Evolutionary conservation across 2,888 invertebrate genomes (phyloP), one percentile per base, ranked within the genome.

Genomic region (Eucriotettix oculatus): DNA sequence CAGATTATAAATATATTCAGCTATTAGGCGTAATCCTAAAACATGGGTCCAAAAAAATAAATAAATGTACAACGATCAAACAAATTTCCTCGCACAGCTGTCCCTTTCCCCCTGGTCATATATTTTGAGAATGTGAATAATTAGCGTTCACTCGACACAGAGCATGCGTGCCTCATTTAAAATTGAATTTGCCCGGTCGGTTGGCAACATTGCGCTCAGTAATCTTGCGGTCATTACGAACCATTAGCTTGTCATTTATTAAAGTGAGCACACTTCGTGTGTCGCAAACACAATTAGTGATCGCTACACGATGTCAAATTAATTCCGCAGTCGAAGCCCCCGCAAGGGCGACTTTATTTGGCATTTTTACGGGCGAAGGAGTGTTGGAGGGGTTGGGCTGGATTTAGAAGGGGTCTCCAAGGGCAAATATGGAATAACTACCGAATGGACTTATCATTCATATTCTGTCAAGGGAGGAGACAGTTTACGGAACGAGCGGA

Each of bases 181-280:
- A 55, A 55, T 42, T n/a, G 40, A 55, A 55, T 55, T 55, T 55
- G 29, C 29, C 29, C 29, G 55, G 55, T 55, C 5, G 55, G 42
- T 29, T 55, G 55, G 40, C 48, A 42, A 42, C 40, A 55, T 54
- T 54, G 16, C 17, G 29, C 54, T 29, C 41, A 55, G 41, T 55
- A 55, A 55, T 55, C 55, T 55, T 55, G 55, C 41, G 55, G 55
- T 42, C 55, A 55, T 55, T 55, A 55, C 29, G 55, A 55, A 55
- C 55, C 55, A 55, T 55, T 55, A 55, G 55, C 55, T 55, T 17
- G 55, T 40, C 17, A n/a, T 55, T 55, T 29, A 42, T 42, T 42
- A 42, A 42, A 42, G 55, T 29, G 41, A 40, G 40, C n/a, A 42
- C 55, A 55, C 54, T 54, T 54, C n/a, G 17, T 54, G 54, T 16